Evolutionary conservation across 2,113 vertebrate species (phyloP).

Genomic region (Dromiciops gliroides): DNA sequence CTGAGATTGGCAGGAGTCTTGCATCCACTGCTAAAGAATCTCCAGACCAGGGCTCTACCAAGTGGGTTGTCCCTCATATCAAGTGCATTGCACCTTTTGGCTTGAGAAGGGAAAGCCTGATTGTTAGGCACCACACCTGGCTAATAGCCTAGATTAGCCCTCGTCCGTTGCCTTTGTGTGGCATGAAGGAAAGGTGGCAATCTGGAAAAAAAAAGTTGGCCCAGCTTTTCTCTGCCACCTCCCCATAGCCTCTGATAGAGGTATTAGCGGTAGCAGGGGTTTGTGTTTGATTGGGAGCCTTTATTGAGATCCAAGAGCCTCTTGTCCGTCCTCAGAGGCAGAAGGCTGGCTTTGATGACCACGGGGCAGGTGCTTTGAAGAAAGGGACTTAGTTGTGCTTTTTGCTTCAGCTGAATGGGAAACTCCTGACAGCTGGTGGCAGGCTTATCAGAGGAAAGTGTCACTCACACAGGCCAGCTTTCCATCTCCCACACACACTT

Average conservation of each 20-base stretch:
- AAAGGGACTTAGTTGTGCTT: not conserved
- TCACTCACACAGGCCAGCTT: not conserved
- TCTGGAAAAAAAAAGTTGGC: not conserved
- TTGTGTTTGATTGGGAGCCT: not conserved
- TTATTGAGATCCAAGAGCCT: not conserved
- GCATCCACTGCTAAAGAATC: not conserved
- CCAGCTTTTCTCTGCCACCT: no score
- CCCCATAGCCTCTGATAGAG: not conserved
- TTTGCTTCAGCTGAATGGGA: not conserved
- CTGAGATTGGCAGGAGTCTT: not conserved
- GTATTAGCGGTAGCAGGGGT: not conserved
- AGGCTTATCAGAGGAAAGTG: not conserved
- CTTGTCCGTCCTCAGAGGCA: not conserved
- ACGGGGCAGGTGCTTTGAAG: not conserved
- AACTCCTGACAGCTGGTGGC: not conserved
- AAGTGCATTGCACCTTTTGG: not conserved
- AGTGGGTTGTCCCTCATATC: not conserved
- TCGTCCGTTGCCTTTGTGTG: not conserved
- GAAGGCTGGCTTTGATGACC: not conserved
- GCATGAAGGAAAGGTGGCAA: not conserved
- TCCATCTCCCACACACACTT: not conserved
- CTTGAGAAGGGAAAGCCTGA: not conserved
- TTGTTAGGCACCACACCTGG: not conserved
- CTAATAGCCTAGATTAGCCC: not conserved
- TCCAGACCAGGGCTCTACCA: not conserved